Percentiles rank a stretch among this genome's conserved stretches.
These are phyloP conservation scores for Agelastica alni DNA, from an alignment of 2,888 invertebrate genomes.

Conservation along the genomic window DNA sequence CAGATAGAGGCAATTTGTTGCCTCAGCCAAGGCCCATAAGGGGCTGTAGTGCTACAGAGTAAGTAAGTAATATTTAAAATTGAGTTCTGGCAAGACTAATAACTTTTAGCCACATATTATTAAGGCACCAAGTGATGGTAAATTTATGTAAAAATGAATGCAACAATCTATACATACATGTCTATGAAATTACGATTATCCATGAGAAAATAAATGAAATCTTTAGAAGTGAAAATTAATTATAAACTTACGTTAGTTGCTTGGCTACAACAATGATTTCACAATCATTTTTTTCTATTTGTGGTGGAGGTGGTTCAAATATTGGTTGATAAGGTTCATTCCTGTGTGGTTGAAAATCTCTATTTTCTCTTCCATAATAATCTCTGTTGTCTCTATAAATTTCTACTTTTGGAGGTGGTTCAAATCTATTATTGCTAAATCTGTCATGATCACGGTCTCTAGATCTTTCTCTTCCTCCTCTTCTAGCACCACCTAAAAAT, in stretches of 20 bases:
- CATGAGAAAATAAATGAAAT: too few relatives aligned
- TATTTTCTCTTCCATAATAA: constrained; percentile 32
- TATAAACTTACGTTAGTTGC: constrained; percentile 71
- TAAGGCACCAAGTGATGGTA: too few relatives aligned
- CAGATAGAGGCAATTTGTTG: too few relatives aligned
- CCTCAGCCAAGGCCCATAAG: too few relatives aligned
- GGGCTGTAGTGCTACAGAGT: too few relatives aligned
- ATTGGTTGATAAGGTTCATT: constrained; percentile 38
- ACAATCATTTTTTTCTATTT: constrained; percentile 76
- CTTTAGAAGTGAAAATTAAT: too few relatives aligned
- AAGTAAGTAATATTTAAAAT: too few relatives aligned
- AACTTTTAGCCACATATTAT: too few relatives aligned
- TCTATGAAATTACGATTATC: too few relatives aligned
- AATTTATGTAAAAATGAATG: too few relatives aligned
- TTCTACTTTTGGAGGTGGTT: constrained; percentile 32
- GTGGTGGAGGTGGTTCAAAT: constrained; percentile 42
- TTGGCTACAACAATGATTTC: constrained; percentile 89
- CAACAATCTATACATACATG: too few relatives aligned
- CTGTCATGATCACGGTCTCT: constrained; percentile 28
- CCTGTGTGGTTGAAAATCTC: constrained; percentile 37
- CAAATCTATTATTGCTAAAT: constrained; percentile 36
- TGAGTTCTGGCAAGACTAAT: too few relatives aligned
- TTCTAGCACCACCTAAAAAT: constrained; percentile 21
- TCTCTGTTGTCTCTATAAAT: constrained; percentile 28
- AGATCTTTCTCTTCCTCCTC: constrained; percentile 26